A percentile compares a stretch with the other conserved stretches of the same genome.
phyloP scores from a whole-genome alignment of 2,888 invertebrate species.

The Aplocera efformata region DNA sequence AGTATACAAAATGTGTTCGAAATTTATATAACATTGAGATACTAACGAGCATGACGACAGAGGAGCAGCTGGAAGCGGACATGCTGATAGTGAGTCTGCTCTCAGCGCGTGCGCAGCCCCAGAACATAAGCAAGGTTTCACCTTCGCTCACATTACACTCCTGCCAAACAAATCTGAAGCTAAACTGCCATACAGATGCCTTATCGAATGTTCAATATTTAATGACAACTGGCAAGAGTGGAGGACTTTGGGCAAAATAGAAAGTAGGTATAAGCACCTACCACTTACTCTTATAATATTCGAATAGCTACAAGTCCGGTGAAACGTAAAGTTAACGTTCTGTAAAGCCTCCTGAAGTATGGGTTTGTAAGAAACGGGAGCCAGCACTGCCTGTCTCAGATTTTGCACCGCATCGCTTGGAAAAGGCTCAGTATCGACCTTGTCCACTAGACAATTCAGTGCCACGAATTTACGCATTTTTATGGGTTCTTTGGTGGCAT shows the following conservation, averaged over 20 bases:
- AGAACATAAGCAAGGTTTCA: constrained; percentile 63
- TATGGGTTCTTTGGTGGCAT: constrained; percentile 39
- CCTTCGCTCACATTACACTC: constrained; percentile 63
- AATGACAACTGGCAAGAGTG: too few species aligned
- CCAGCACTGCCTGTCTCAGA: constrained; percentile 50
- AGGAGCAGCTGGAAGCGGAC: constrained; percentile 64
- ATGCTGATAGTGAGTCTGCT: constrained; percentile 62
- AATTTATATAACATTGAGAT: too few species aligned
- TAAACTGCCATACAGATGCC: too few species aligned
- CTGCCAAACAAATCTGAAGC: constrained; percentile 32
- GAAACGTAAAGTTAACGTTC: constrained; percentile 57
- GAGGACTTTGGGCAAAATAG: too few species aligned
- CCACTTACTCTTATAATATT: constrained; percentile 49
- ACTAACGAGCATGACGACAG: constrained; percentile 44
- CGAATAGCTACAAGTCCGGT: constrained; percentile 59
- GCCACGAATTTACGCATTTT: constrained; percentile 64
- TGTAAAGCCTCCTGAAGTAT: constrained; percentile 57
- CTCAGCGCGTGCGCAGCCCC: constrained; percentile 58
- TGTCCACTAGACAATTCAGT: constrained; percentile 53
- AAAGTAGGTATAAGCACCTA: too few species aligned
- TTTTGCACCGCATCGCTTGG: constrained; percentile 56
- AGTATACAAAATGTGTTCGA: too few species aligned
- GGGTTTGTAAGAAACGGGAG: constrained; percentile 48
- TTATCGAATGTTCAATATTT: too few species aligned
- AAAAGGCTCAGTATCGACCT: constrained; percentile 47